Evolutionary conservation across 1,140 invertebrate species (phyloP).

Genomic region (Helicoverpa armigera): DNA sequence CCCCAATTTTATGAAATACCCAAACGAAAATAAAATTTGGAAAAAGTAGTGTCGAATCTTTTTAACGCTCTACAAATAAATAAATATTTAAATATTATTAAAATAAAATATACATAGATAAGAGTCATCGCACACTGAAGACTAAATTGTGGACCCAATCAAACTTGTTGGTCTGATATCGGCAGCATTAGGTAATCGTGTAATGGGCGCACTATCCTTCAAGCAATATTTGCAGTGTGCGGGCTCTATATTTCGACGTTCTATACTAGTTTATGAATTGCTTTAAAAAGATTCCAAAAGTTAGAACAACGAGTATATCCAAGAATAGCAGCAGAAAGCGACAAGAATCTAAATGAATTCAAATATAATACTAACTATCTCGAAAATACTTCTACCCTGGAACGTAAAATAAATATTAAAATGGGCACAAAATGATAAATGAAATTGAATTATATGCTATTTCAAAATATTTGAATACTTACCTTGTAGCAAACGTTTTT

Average conservation of each 20-base stretch:
- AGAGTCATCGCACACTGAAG: no score
- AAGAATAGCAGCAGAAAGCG: slow-evolving; percentile 37
- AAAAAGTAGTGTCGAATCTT: neutral
- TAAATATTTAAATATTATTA: neutral
- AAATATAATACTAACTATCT: slow-evolving; percentile 51
- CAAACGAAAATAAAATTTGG: slow-evolving; percentile 35
- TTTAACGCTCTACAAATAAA: neutral
- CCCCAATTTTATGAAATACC: neutral
- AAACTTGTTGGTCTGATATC: no score
- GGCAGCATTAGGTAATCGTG: no score
- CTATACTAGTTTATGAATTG: neutral
- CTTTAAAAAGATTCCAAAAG: slow-evolving; percentile 28
- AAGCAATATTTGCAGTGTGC: no score
- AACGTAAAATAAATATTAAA: slow-evolving; percentile 32
- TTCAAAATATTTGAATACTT: slow-evolving; percentile 43
- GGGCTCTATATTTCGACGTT: no score
- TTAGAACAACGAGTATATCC: slow-evolving; percentile 5
- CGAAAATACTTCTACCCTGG: slow-evolving; percentile 25
- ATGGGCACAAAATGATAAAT: neutral
- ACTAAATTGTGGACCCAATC: no score
- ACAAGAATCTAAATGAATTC: slow-evolving; percentile 28
- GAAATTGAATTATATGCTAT: neutral
- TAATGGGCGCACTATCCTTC: no score
- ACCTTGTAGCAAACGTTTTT: slow-evolving; percentile 52
- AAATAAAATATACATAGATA: neutral